These are phyloP conservation scores for Hydrophis major DNA, from an alignment of 2,797 vertebrate genomes.

Conservation along the genomic window DNA sequence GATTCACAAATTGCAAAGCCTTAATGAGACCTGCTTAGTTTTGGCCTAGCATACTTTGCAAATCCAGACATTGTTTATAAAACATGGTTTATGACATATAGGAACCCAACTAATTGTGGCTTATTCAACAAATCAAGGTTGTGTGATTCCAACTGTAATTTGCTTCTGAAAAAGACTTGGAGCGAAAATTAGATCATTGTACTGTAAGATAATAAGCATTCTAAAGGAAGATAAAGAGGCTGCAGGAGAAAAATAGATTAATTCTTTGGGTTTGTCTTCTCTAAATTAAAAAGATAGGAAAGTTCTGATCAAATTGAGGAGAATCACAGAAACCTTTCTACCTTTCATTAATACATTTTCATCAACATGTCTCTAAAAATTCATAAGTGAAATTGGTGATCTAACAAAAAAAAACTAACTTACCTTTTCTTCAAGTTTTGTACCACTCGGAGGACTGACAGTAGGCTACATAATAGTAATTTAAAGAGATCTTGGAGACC, in stretches of 20 bases:
- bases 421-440: no score
- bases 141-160: not conserved
- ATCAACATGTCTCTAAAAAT: not conserved
- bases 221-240: not conserved
- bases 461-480: not conserved
- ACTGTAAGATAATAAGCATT: not conserved
- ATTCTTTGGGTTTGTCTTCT: not conserved
- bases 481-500: not conserved
- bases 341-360: no score
- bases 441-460: not conserved
- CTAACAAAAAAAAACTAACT: not conserved
- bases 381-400: not conserved
- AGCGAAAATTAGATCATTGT: not conserved
- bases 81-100: not conserved
- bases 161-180: not conserved
- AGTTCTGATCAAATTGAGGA: not conserved
- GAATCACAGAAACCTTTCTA: not conserved
- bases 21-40: not conserved
- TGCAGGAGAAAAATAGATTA: not conserved
- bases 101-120: not conserved
- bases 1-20: not conserved
- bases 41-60: not conserved
- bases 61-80: not conserved
- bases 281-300: not conserved
- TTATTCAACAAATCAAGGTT: not conserved